Evolutionary conservation across 2,888 invertebrate species (phyloP).

Genomic region (Troglohyphantes excavatus): DNA sequence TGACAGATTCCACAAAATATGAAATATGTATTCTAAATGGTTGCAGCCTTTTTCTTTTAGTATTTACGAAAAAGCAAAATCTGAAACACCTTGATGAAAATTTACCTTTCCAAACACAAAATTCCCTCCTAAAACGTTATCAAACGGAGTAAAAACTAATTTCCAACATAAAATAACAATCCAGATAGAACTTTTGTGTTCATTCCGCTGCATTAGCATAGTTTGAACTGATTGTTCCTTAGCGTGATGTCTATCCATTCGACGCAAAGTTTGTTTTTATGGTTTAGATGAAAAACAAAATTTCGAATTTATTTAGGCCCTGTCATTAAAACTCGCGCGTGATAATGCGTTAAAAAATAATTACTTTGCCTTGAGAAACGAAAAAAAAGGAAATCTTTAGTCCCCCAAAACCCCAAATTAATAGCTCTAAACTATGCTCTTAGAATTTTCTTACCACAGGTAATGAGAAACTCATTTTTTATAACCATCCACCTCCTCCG

Average conservation of each 20-base stretch:
- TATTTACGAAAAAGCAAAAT: too few relatives aligned
- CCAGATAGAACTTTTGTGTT: background rate
- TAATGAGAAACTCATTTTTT: constrained; percentile 54
- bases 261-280: constrained; percentile 10
- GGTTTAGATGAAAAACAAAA: background rate
- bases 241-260: constrained; percentile 32
- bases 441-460: constrained; percentile 52
- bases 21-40: too few relatives aligned
- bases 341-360: constrained; percentile 58
- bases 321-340: constrained; percentile 40
- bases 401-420: constrained; percentile 58
- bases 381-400: constrained; percentile 14
- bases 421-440: constrained; percentile 49
- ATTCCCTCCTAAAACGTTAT: too few relatives aligned
- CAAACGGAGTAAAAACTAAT: background rate
- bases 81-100: too few relatives aligned
- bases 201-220: background rate
- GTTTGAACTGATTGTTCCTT: constrained; percentile 8
- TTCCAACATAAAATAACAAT: background rate
- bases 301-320: constrained; percentile 32
- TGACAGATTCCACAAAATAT: too few relatives aligned
- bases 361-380: constrained; percentile 2
- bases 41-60: too few relatives aligned
- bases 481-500: background rate
- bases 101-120: too few relatives aligned